Evolutionary conservation across 2,888 invertebrate genomes (phyloP), one percentile per base, ranked within the genome.

Genomic region (Ectemnius lituratus): DNA sequence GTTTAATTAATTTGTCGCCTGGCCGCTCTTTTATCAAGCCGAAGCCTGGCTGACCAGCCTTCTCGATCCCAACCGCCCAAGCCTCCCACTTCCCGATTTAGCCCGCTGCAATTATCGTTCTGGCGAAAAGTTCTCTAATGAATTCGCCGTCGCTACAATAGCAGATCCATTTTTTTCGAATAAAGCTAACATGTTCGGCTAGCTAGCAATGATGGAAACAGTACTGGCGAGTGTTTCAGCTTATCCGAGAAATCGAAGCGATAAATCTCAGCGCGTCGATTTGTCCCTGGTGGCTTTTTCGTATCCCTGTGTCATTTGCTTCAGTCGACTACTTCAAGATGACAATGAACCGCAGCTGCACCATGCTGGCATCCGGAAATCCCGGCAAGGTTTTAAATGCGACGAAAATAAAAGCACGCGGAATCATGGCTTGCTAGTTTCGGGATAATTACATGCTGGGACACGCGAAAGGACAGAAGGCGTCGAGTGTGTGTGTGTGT

Each of bases 1-100:
- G 68, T 69, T 64, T 82, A 73, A 82, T 81, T 81, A 82, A 81
- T 81, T 81, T 73, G 80, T 76, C 79, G 67, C 73, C 58, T 47
- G 62, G 68, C 2, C 70, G 74, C 70, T 28, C 74, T 63, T 76
- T 72, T 73, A 72, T 74, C 74, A 37, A 68, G 70, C 66, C 37
- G 37, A 11, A 37, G 8, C 37, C 37, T 8, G 37, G 37, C 11
- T 11, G 37, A 37, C 8, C 37, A 11, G 37, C 37, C 11, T 11
- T 37, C 37, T 6, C 37, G 37, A 63, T 76, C 69, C 64, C 82
- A 73, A 3, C 23, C 23, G 3, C 23, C 23, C 23, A 23, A 23
- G 23, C 23, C 23, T 3, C 23, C 23, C 23, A 23, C 23, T 23
- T 23, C 23, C 23, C 23, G 2, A 3, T 72, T 81, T 62, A n/a